Evolutionary conservation across 2,797 vertebrate species (phyloP).

Genomic region (Argya squamiceps): DNA sequence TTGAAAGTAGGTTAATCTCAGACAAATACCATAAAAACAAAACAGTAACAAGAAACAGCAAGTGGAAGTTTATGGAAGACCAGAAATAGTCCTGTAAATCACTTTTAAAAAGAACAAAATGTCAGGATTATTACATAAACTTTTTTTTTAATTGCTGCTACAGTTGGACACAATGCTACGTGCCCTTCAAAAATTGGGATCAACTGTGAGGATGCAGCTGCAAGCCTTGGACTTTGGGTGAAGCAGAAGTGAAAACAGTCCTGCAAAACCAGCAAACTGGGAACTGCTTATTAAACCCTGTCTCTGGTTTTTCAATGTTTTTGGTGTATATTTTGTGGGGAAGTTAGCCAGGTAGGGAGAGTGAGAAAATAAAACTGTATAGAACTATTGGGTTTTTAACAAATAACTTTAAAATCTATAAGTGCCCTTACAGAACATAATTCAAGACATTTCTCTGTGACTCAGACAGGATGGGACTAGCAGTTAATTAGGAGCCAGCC

Average conservation of each 20-base stretch:
- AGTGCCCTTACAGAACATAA: neutral
- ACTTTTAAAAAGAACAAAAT: neutral
- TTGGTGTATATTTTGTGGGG: neutral
- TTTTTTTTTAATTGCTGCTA: neutral
- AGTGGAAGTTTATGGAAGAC: neutral
- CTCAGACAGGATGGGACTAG: slow-evolving; percentile 16
- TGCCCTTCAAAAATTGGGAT: neutral
- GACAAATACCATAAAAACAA: neutral
- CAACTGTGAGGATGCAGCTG: neutral
- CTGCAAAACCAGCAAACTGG: neutral
- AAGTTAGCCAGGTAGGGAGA: neutral
- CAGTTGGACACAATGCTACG: neutral
- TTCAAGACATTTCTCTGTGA: neutral
- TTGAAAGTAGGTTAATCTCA: neutral
- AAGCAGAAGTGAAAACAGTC: neutral
- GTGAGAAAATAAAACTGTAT: neutral
- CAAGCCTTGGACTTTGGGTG: neutral
- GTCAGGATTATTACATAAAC: neutral
- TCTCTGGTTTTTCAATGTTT: neutral
- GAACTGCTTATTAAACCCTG: neutral
- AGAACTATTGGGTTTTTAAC: neutral
- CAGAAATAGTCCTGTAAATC: neutral
- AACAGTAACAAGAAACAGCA: neutral
- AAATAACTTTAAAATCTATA: neutral
- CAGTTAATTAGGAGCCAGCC: slow-evolving; percentile 43